Conservation (phyloP, 2,888 invertebrate genomes). For the Muscina levida region DNA sequence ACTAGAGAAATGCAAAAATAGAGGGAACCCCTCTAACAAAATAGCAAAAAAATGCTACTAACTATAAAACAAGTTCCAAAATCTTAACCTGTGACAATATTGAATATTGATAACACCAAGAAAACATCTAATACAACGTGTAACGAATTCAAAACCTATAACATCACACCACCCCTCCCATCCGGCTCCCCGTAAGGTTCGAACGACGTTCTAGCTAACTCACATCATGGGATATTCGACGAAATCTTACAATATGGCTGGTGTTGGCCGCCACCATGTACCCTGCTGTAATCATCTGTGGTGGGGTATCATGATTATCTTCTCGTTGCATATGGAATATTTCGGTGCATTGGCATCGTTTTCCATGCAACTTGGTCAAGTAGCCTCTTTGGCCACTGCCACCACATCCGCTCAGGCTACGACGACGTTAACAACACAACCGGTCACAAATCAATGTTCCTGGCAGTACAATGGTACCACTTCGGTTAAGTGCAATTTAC, state of each 20-base stretch:
- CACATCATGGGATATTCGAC: background rate
- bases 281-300: constrained; percentile 36
- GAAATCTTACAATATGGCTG: constrained; percentile 11
- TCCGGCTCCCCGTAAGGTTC: constrained; percentile 12
- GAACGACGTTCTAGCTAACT: background rate
- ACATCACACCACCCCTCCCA: constrained; percentile 19
- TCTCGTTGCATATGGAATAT: constrained; percentile 52
- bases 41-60: constrained; percentile 12
- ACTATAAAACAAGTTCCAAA: constrained; percentile 1
- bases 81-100: too few relatives aligned
- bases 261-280: too few relatives aligned
- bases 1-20: background rate
- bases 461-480: constrained; percentile 80
- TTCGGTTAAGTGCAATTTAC: constrained; percentile 85
- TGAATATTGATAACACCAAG: background rate
- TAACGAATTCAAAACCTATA: constrained; percentile 7
- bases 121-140: background rate
- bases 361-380: constrained; percentile 56
- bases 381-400: constrained; percentile 52
- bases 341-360: constrained; percentile 61
- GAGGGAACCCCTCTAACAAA: background rate
- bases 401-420: constrained; percentile 57
- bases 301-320: constrained; percentile 42
- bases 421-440: constrained; percentile 67
- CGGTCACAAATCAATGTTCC: constrained; percentile 80